Evolutionary conservation across 2,888 invertebrate genomes (phyloP).

Genomic region (Mythimna albipuncta): DNA sequence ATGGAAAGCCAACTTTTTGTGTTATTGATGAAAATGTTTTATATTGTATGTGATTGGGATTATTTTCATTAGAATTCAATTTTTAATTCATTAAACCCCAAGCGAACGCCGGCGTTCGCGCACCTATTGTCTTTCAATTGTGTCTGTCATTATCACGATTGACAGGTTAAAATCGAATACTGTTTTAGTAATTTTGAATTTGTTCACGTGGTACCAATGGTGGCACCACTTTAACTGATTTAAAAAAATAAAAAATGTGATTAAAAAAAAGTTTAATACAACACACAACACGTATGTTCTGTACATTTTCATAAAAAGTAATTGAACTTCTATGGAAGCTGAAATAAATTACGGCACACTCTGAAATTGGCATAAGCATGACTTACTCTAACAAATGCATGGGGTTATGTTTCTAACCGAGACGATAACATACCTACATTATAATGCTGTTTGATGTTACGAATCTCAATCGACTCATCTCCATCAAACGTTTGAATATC

Average conservation of each 20-base stretch:
- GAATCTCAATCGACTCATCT: background rate
- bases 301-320: background rate
- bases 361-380: no score
- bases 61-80: background rate
- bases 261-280: no score
- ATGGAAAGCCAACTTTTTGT: background rate
- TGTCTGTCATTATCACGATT: no score
- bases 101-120: no score
- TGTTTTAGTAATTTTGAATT: background rate
- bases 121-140: no score
- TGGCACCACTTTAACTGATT: no score
- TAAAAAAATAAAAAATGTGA: no score
- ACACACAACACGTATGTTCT: no score
- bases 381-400: background rate
- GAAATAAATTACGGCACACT: background rate
- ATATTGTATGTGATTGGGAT: slow-evolving; percentile 4
- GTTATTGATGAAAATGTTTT: background rate
- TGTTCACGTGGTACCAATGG: no score
- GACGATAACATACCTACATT: background rate
- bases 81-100: no score
- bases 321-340: background rate
- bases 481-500: background rate
- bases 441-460: no score
- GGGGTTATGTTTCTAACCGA: background rate
- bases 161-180: background rate